Base-by-base conservation (phyloP, 2,113 vertebrate genomes). In the Grus americana region DNA sequence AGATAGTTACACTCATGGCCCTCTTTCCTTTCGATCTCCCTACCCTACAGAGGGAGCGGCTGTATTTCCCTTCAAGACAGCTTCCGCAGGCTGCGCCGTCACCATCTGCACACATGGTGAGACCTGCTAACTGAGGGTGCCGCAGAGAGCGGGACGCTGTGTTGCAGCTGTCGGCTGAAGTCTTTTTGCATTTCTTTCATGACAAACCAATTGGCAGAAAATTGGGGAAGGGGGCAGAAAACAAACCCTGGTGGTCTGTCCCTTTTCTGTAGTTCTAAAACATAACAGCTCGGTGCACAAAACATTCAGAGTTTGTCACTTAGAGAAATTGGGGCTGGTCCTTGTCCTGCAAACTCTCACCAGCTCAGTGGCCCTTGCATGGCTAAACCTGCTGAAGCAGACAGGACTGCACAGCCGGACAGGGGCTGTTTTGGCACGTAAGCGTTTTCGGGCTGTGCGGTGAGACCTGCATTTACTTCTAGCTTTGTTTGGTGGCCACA, bases 1-100 rank as follows among this genome's bases (percentile, higher is more conserved):
- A 97, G 93, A 90, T 85, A 88, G 94, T 88, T 96, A 89, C 71
- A 58, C 87, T 96, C 62, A 44, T 85, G 84, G 94, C 80, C 71
- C 65, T 92, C 44, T 86, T 90, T 91, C 52, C 92, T 92, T 88
- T 72, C 46, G 4, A 38, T 92, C 89, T 91, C 67, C 65, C 80
- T 62, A 47, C 59, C 71, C 58, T 36, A 24, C 68, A 62, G n/a
- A 92, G 79, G 88, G 11, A 92, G 75, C 0, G 21, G 80, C 78
- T 86, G 76, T 30, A 2, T 72, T 75, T 91, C 52, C 80, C 59
- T 68, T 18, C 80, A 52, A 93, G 92, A 15, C 44, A 30, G 86
- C 40, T 47, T 72, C 83, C 26, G 2, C 16, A 3, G 90, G 68
- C 91, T 1, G 3, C 23, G 88, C 74, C 1, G 23, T 46, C 5